Percentiles rank a stretch among this genome's conserved stretches.
Conservation (phyloP, 2,888 invertebrate species). For the Stratiomys singularior region DNA sequence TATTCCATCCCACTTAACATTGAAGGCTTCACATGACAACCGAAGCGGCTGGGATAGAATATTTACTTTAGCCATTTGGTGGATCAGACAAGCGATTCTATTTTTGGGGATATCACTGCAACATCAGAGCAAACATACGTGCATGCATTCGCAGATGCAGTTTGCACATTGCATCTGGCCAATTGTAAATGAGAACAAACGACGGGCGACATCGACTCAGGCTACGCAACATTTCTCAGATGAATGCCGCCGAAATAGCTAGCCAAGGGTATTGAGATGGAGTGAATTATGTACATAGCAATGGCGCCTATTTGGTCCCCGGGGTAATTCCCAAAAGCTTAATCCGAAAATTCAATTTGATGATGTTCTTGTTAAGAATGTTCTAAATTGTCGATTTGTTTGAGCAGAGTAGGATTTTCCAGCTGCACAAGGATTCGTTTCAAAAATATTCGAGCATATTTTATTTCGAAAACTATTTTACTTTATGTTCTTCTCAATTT, state of each 20-base stretch:
- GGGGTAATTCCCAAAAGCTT: neutral
- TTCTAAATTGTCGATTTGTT: neutral
- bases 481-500: no score
- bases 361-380: neutral
- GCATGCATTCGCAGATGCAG: neutral
- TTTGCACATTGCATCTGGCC: constrained; percentile 17
- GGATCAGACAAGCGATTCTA: constrained; percentile 1
- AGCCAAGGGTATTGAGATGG: neutral
- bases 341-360: neutral
- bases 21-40: neutral
- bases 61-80: neutral
- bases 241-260: neutral
- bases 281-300: neutral
- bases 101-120: constrained; percentile 15
- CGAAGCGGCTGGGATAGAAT: neutral
- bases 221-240: neutral
- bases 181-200: constrained; percentile 19
- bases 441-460: no score
- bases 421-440: no score
- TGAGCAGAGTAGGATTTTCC: neutral
- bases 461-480: no score
- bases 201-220: neutral
- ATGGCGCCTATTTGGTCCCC: constrained; percentile 2
- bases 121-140: neutral
- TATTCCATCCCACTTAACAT: no score